Evolutionary conservation across 2,888 invertebrate genomes (phyloP).

Genomic region (Alentia gelatinosa): DNA sequence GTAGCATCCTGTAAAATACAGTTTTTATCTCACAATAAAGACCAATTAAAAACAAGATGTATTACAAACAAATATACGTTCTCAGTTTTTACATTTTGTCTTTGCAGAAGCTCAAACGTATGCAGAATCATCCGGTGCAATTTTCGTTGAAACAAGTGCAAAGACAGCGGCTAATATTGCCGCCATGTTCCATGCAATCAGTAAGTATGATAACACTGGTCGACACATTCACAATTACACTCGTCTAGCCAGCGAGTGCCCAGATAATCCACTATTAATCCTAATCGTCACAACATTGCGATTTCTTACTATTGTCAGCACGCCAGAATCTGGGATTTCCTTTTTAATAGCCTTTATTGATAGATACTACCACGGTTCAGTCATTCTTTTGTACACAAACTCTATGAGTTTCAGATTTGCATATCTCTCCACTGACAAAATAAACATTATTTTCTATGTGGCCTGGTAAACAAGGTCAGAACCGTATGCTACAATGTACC

Average conservation of each 20-base stretch:
- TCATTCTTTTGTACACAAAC: background rate
- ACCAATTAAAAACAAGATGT: too few species aligned
- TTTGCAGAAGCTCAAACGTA: slow-evolving; percentile 78
- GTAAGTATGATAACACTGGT: background rate
- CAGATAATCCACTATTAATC: background rate
- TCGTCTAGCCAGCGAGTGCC: background rate
- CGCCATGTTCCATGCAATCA: slow-evolving; percentile 77
- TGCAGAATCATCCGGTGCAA: slow-evolving; percentile 78
- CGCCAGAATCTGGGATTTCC: background rate
- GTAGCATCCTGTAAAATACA: too few species aligned
- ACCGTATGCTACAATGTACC: too few species aligned
- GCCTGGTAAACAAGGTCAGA: too few species aligned
- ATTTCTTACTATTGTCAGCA: background rate
- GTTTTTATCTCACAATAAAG: too few species aligned
- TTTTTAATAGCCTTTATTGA: background rate
- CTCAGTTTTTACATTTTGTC: background rate
- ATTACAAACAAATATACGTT: too few species aligned
- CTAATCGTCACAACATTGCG: background rate
- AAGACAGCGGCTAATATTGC: slow-evolving; percentile 79
- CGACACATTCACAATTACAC: background rate
- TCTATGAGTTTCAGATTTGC: too few species aligned
- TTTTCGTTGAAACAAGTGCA: slow-evolving; percentile 81
- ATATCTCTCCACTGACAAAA: too few species aligned
- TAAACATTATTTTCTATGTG: too few species aligned
- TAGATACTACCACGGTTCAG: background rate